Percentiles rank a stretch among this genome's conserved stretches.
Conservation (phyloP, 2,113 vertebrate genomes). For the Sigmodon hispidus region DNA sequence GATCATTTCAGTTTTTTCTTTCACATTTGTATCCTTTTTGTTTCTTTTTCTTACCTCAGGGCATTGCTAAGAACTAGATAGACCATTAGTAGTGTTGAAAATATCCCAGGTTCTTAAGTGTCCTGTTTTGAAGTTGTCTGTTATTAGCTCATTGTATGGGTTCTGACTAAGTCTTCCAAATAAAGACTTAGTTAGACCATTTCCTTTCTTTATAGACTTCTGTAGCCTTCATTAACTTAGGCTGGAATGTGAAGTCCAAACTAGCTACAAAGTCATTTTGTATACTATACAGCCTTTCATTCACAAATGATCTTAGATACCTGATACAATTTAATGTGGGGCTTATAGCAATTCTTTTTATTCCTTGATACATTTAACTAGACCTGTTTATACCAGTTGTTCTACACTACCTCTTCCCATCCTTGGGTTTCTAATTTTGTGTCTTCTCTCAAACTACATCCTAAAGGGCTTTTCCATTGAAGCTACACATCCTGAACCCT, state of each 20-base stretch:
- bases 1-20: constrained; percentile 9
- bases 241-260: constrained; percentile 24
- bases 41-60: constrained; percentile 48
- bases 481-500: background rate
- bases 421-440: background rate
- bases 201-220: background rate
- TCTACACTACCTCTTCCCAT: background rate
- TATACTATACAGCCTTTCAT: background rate
- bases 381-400: background rate
- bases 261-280: constrained; percentile 9
- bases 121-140: background rate
- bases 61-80: background rate
- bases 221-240: constrained; percentile 10
- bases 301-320: constrained; percentile 45
- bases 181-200: background rate
- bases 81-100: background rate
- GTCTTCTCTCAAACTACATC: background rate
- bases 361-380: background rate
- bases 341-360: background rate
- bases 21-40: background rate
- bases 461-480: constrained; percentile 32
- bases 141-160: constrained; percentile 16
- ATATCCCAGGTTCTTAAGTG: background rate
- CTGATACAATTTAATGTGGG: background rate
- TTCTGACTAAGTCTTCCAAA: constrained; percentile 5